Evolutionary conservation across 2,797 vertebrate genomes (phyloP), one percentile per base, ranked within the genome.

Genomic region (Acrossocheilus wenchowensis): DNA sequence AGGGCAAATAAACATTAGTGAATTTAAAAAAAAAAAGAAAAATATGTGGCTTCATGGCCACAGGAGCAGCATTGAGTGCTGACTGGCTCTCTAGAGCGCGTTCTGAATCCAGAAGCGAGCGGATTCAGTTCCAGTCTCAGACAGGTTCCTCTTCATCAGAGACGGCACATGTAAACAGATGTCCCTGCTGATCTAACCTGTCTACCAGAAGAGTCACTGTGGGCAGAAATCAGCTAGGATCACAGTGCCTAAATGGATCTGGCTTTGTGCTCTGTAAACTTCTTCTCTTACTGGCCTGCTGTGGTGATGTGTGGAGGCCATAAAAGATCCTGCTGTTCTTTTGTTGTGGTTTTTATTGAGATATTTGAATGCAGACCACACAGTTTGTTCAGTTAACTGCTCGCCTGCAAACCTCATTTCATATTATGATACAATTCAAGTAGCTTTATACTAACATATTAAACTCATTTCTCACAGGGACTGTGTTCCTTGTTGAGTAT

Each of bases 1-100:
- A 52, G 30, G 69, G 78, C 54, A 81, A 86, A 86, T 68, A 81
- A 86, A 86, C 69, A 74, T 81, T 41, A 66, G 43, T 54, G 57
- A 50, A 48, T 71, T 30, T 41, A 1, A 41, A 43, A 2, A 57
- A 41, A 41, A 72, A 30, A 69, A 48, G 1, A 7, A 39, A 62
- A 62, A 80, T 36, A 72, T 64, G 54, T 75, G 72, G 57, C 54
- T 78, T 52, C 45, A 78, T 50, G 60, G 74, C 45, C 60, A 68
- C 82, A 75, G 26, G 71, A 83, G 82, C 71, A 64, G 82, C 26
- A 66, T 6, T 39, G 39, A 78, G 48, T 66, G 57, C 78, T 64
- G 78, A 78, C 62, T 78, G 75, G 66, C 34, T 23, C 52, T 83
- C 17, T 23, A 30, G n/a, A 60, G 66, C 4, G n/a, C 66, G 2